Evolutionary conservation across 2,797 vertebrate genomes (phyloP).

Genomic region (Carapus acus): DNA sequence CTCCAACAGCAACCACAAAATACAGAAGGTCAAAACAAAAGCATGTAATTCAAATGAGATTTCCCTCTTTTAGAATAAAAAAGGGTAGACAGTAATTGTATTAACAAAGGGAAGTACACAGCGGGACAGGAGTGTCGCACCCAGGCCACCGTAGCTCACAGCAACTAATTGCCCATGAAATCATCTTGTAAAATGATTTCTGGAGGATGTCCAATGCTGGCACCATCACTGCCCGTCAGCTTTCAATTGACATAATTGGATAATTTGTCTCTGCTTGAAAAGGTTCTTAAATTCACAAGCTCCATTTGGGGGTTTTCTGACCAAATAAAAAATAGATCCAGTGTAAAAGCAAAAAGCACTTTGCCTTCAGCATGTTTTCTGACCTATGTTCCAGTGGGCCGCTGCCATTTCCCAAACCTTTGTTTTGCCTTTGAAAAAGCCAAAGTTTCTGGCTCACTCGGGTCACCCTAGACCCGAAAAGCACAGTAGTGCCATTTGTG

Average conservation of each 20-base stretch:
- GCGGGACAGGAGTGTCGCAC: too few relatives aligned
- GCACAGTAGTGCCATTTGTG: slow-evolving; percentile 3
- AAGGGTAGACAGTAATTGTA: slow-evolving; percentile 8
- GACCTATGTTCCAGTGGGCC: too few relatives aligned
- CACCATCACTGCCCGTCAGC: slow-evolving; percentile 48
- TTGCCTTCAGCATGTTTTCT: too few relatives aligned
- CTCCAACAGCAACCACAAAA: slow-evolving; percentile 5
- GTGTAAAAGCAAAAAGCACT: too few relatives aligned
- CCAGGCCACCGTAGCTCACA: slow-evolving; percentile 27
- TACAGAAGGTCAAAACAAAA: slow-evolving; percentile 1
- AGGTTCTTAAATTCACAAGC: too few relatives aligned
- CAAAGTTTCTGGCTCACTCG: neutral
- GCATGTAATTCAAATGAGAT: slow-evolving; percentile 13
- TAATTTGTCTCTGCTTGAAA: too few relatives aligned
- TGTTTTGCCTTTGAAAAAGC: neutral
- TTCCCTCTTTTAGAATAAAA: neutral
- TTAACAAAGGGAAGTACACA: slow-evolving; percentile 17
- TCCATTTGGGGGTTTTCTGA: too few relatives aligned
- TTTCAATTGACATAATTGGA: too few relatives aligned
- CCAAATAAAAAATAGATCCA: too few relatives aligned
- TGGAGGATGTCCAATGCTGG: slow-evolving; percentile 50
- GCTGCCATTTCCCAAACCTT: too few relatives aligned
- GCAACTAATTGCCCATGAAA: slow-evolving; percentile 59
- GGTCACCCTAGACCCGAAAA: too few relatives aligned
- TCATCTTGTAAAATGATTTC: slow-evolving; percentile 44